These are phyloP conservation scores for Marmota monax DNA, from an alignment of 2,113 vertebrate genomes.

Conservation along the genomic window DNA sequence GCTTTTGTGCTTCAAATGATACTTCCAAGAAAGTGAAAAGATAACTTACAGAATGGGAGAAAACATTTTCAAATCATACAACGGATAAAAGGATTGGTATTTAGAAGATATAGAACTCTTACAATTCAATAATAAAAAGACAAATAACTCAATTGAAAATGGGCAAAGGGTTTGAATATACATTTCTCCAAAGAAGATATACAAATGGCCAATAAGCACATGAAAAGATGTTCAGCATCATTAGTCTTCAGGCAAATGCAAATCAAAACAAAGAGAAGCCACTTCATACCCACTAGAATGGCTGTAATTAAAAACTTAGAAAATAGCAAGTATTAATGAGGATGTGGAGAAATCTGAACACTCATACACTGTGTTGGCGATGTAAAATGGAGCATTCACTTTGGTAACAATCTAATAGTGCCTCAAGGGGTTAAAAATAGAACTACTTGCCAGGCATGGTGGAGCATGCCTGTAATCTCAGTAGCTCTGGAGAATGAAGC, in stretches of 20 bases:
- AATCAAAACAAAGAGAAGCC: conserved; percentile 14
- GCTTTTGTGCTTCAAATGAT: neutral
- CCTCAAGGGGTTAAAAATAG: neutral
- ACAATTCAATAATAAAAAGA: neutral
- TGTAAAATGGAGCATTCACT: neutral
- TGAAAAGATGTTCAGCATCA: neutral
- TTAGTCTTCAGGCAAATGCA: neutral
- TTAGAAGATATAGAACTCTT: neutral
- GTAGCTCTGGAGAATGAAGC: neutral
- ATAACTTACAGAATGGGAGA: neutral
- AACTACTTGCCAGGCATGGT: neutral
- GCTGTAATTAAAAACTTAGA: neutral
- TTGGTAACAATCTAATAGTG: neutral
- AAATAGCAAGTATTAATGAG: neutral
- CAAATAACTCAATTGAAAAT: neutral
- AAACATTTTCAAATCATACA: conserved; percentile 21
- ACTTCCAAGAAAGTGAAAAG: neutral
- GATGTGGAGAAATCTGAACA: neutral
- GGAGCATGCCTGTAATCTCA: neutral
- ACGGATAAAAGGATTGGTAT: neutral
- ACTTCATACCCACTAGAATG: neutral
- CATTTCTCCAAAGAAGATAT: neutral
- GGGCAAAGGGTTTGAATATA: neutral
- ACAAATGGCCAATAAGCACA: neutral
- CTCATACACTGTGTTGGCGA: neutral